Conservation (phyloP, 2,797 vertebrate genomes). For the Microctenopoma stevenorrisi region DNA sequence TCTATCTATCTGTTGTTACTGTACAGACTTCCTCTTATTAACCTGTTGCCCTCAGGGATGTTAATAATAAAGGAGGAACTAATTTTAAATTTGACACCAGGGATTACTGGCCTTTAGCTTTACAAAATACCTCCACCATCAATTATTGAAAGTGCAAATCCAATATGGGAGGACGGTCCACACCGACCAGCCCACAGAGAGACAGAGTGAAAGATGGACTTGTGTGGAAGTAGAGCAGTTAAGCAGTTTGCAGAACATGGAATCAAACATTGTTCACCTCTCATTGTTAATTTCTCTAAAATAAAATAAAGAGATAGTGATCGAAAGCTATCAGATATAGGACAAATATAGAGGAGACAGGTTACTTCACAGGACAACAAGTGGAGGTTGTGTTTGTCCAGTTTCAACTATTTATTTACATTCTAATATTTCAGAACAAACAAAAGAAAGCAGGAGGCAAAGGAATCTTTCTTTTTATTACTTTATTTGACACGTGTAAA, state of each 20-base stretch:
- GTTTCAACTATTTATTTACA: no score
- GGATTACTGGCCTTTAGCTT: slow-evolving; percentile 86
- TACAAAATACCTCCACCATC: slow-evolving; percentile 88
- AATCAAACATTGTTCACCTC: neutral
- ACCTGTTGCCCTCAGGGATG: slow-evolving; percentile 71
- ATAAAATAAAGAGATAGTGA: neutral
- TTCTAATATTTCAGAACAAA: no score
- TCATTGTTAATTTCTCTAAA: neutral
- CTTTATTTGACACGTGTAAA: no score
- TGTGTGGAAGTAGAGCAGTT: slow-evolving; percentile 38
- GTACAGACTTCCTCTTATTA: slow-evolving; percentile 70
- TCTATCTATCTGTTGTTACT: slow-evolving; percentile 38
- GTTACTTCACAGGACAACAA: no score
- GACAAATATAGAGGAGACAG: no score
- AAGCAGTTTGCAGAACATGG: neutral
- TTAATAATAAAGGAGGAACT: slow-evolving; percentile 91
- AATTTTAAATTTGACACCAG: slow-evolving; percentile 92
- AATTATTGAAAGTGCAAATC: slow-evolving; percentile 89
- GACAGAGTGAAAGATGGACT: slow-evolving; percentile 31
- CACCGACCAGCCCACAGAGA: slow-evolving; percentile 24
- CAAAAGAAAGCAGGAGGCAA: no score
- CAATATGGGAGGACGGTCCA: slow-evolving; percentile 78
- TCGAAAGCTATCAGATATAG: no score
- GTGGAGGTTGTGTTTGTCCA: no score
- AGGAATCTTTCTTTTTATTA: no score